Evolutionary conservation across 2,888 invertebrate species (phyloP).

Genomic region (Halictus quadricinctus): DNA sequence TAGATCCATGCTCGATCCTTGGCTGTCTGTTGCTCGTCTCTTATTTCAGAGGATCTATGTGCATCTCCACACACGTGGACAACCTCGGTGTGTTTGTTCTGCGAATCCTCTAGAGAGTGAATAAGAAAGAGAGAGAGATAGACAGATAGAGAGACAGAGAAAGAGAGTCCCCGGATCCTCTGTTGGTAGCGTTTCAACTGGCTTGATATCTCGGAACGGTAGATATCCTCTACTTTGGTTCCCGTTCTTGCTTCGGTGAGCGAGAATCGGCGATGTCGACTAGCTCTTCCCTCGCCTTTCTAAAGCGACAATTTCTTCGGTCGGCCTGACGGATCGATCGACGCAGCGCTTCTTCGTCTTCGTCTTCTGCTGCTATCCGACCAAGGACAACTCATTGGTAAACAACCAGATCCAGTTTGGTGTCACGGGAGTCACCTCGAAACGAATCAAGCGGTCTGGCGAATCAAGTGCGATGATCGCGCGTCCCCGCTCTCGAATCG

Average conservation of each 20-base stretch:
- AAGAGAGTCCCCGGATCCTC: background rate
- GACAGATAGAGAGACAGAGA: background rate
- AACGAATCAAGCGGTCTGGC: background rate
- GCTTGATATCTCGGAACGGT: background rate
- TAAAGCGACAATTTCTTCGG: slow-evolving; percentile 13
- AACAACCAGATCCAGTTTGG: background rate
- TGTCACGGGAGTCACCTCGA: background rate
- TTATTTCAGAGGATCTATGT: background rate
- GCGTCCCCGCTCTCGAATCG: slow-evolving; percentile 33
- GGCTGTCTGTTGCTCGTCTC: background rate
- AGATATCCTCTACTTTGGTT: background rate
- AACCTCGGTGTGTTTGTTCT: background rate
- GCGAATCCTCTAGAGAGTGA: background rate
- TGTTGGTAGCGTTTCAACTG: background rate
- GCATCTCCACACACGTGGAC: slow-evolving; percentile 14
- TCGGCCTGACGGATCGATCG: background rate
- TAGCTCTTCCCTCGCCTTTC: background rate
- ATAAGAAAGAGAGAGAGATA: background rate
- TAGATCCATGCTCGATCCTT: slow-evolving; percentile 82
- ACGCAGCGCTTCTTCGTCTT: slow-evolving; percentile 12
- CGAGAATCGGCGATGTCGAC: background rate
- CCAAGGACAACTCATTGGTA: slow-evolving; percentile 3
- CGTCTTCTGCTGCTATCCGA: background rate
- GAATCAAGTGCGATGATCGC: background rate
- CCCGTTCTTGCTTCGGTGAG: background rate